These are phyloP conservation scores for Pimephales promelas DNA, from an alignment of 2,113 vertebrate species.

Conservation along the genomic window DNA sequence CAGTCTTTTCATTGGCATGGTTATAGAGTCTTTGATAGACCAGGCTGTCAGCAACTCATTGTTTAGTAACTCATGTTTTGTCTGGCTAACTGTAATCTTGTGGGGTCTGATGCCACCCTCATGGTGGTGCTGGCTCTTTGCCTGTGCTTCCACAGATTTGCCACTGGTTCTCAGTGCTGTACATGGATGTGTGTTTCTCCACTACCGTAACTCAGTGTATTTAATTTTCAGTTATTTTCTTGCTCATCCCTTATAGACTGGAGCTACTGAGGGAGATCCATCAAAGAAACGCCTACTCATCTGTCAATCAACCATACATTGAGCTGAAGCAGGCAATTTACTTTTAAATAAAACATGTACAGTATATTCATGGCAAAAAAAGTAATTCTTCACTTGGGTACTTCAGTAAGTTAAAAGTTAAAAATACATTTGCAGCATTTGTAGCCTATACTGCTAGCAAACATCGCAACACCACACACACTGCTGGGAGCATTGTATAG, in stretches of 20 bases:
- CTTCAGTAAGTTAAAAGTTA: too few species aligned
- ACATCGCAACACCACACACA: too few species aligned
- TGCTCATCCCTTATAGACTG: background rate
- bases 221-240: background rate
- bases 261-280: background rate
- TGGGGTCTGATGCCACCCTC: constrained; percentile 14
- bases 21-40: background rate
- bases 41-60: constrained; percentile 13
- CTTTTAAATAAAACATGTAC: too few species aligned
- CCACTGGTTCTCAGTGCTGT: background rate
- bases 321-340: too few species aligned
- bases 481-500: too few species aligned
- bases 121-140: constrained; percentile 18
- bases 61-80: constrained; percentile 30
- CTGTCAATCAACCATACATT: constrained; percentile 2
- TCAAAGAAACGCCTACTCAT: background rate
- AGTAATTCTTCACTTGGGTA: background rate
- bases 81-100: constrained; percentile 17
- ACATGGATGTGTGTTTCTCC: background rate
- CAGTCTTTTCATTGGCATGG: background rate
- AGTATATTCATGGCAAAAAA: too few species aligned
- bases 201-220: background rate
- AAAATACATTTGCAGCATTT: too few species aligned
- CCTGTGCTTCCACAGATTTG: background rate
- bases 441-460: too few species aligned